Evolutionary conservation across 1,140 invertebrate species (phyloP), one percentile per base, ranked within the genome.

Genomic region (silkworm (Bombyx mori)): DNA sequence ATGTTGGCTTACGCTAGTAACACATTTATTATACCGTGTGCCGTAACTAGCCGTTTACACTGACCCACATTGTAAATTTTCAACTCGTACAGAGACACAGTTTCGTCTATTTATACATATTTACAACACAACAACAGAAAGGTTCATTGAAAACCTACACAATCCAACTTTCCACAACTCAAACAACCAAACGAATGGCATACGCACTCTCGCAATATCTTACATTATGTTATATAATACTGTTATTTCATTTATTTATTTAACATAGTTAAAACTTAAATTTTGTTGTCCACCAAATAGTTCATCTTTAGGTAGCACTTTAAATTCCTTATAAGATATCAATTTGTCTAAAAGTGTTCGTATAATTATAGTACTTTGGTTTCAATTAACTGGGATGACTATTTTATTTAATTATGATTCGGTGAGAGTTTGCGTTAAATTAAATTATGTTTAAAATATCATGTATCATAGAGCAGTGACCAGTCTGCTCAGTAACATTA

Each of bases 1-100:
- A 87, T 85, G 82, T 87, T 82, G 79, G 83, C 81, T 82, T 80
- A 77, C 70, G 52, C 70, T 73, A 69, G 64, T 71, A 66, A 67
- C 66, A 63, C 65, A 65, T 71, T 63, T 64, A 67, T 52, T 56
- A 60, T 54, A n/a, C 63, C 56, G 68, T 69, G 68, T 62, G 61
- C 66, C 18, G 54, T 46, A 59, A 66, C 61, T 65, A 72, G 58
- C 59, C 65, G 56, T 61, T 69, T 67, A 72, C 71, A 73, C 69
- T 71, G 67, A 65, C 67, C 65, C 63, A 62, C 58, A 55, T 62
- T 46, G 52, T 52, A 26, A 61, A 48, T 61, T 52, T 49, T 57
- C 58, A 54, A 44, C 53, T 60, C 44, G 45, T 48, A 50, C 47
- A 58, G 26, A 62, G 45, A 49, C 22, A 55, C 12, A 54, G 12